Conservation (phyloP, 2,888 invertebrate genomes). For the Harpagoxenus sublaevis region DNA sequence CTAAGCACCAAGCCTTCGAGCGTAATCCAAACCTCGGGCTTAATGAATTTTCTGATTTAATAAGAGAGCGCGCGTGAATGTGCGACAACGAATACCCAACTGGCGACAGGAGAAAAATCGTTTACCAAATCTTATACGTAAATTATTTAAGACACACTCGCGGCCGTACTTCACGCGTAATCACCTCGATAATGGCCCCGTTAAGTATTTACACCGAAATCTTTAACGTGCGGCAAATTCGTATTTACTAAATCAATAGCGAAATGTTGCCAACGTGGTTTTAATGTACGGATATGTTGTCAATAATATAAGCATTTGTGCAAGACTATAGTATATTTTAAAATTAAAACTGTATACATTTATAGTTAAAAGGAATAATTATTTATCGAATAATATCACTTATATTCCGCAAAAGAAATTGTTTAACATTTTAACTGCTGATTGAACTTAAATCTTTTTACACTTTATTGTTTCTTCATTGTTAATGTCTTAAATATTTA, state of each 20-base stretch:
- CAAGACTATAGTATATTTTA: not conserved
- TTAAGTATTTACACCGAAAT: conserved; percentile 1
- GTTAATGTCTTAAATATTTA: no score
- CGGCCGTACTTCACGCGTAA: not conserved
- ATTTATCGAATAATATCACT: not conserved
- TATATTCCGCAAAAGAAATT: not conserved
- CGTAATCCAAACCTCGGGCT: conserved; percentile 50
- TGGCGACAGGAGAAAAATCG: conserved; percentile 9
- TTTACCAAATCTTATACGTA: not conserved
- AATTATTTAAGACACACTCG: not conserved
- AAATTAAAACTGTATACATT: not conserved
- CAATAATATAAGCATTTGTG: not conserved
- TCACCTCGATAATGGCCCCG: not conserved
- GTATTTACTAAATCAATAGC: not conserved
- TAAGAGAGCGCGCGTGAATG: conserved; percentile 26
- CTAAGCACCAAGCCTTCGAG: conserved; percentile 44
- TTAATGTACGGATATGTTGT: not conserved
- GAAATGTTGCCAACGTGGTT: not conserved
- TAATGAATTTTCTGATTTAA: conserved; percentile 58
- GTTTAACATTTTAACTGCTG: not conserved
- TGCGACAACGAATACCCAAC: not conserved
- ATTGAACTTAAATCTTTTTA: no score
- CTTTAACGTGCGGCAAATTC: not conserved
- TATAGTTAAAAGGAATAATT: not conserved
- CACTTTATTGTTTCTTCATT: no score